Evolutionary conservation across 2,888 invertebrate genomes (phyloP).

Genomic region (Stomorhina lunata): DNA sequence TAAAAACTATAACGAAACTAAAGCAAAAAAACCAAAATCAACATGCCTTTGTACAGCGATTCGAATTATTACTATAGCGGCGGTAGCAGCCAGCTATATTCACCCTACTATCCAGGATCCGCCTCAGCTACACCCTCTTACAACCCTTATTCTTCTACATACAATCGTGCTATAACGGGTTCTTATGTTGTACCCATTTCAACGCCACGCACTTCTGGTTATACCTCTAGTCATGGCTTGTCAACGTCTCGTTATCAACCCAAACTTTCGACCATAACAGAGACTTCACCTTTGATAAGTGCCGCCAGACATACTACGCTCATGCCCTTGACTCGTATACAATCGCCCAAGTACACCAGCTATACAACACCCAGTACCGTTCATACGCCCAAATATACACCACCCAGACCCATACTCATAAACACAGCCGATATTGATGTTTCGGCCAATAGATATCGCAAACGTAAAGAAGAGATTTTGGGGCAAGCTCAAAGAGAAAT

Average conservation of each 20-base stretch:
- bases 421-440: slow-evolving; percentile 94
- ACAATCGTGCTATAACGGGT: slow-evolving; percentile 80
- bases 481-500: slow-evolving; percentile 28
- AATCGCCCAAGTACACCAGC: slow-evolving; percentile 81
- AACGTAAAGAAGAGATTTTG: slow-evolving; percentile 63
- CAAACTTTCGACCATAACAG: slow-evolving; percentile 87
- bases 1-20: slow-evolving; percentile 5
- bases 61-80: slow-evolving; percentile 82
- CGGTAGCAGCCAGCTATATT: slow-evolving; percentile 80
- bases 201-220: slow-evolving; percentile 69
- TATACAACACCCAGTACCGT: slow-evolving; percentile 74
- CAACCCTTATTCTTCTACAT: slow-evolving; percentile 81
- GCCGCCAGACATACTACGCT: slow-evolving; percentile 73
- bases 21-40: slow-evolving; percentile 15
- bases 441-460: slow-evolving; percentile 82
- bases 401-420: slow-evolving; percentile 86
- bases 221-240: slow-evolving; percentile 70
- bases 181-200: slow-evolving; percentile 75
- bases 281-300: slow-evolving; percentile 80
- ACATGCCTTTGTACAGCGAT: slow-evolving; percentile 86
- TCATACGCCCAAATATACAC: slow-evolving; percentile 79
- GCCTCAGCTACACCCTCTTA: slow-evolving; percentile 80
- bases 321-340: slow-evolving; percentile 80
- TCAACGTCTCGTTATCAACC: slow-evolving; percentile 84
- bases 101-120: slow-evolving; percentile 80